These are phyloP conservation scores for Drosophila murphyi DNA, from an alignment of 1,140 invertebrate species.

Conservation along the genomic window DNA sequence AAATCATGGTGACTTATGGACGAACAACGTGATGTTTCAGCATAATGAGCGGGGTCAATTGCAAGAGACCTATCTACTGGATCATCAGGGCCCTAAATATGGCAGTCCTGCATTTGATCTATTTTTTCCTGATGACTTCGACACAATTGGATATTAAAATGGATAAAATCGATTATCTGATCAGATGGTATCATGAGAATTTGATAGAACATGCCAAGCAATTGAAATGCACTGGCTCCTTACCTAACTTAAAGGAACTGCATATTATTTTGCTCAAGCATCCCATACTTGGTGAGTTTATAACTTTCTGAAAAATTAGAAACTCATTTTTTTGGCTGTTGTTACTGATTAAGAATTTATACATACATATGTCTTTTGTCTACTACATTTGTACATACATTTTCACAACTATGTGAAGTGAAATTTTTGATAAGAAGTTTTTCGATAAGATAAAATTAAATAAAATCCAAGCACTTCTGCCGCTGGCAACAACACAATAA, in stretches of 20 bases:
- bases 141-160: conserved; percentile 50
- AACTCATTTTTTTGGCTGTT: too few relatives aligned
- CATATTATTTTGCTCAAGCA: conserved; percentile 49
- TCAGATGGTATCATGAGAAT: conserved; percentile 61
- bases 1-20: conserved; percentile 88
- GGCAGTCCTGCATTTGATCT: conserved; percentile 58
- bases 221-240: conserved; percentile 43
- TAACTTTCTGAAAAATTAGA: too few relatives aligned
- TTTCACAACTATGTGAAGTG: too few relatives aligned
- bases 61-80: conserved; percentile 85
- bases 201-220: conserved; percentile 29
- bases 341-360: too few relatives aligned
- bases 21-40: conserved; percentile 88
- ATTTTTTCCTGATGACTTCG: conserved; percentile 50
- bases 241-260: conserved; percentile 49
- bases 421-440: too few relatives aligned
- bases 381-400: too few relatives aligned
- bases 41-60: conserved; percentile 85
- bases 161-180: conserved; percentile 53
- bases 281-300: conserved; percentile 29
- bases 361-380: too few relatives aligned
- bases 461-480: too few relatives aligned
- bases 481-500: too few relatives aligned
- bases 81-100: conserved; percentile 53
- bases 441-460: too few relatives aligned